Base-by-base conservation (phyloP, 2,888 invertebrate genomes). In the Neoscelio sp. region DNA sequence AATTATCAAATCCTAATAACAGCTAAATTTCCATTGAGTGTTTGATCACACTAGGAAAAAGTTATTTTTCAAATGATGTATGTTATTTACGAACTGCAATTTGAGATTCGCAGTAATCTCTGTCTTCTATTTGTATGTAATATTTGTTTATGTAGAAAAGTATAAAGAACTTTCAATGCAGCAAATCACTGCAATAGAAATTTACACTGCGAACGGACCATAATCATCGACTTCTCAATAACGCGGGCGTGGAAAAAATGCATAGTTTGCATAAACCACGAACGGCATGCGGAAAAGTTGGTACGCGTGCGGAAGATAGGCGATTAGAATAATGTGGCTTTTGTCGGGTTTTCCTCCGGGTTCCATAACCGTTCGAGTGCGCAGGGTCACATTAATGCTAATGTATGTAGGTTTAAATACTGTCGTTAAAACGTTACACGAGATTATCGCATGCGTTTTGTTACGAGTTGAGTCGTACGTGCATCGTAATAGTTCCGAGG, bases 381-480 rank as follows among this genome's bases (percentile, higher is more conserved):
- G 28, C 67, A 54, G 67, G 67, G 60, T 71, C 77, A 42, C 70
- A 67, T 78, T 71, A 78, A 62, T 73, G 70, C 48, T 81, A 80
- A 80, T 80, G 54, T 78, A 82, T 74, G 78, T 80, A 76, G 77
- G 80, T 80, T 83, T 83, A 80, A 82, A 82, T 77, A 71, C 78
- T 62, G 77, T 82, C 80, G 80, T 82, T 83, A 79, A 83, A 83
- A 81, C 68, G 78, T 68, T 74, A 74, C 64, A 38, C 42, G 64
- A 56, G 68, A 78, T 78, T 68, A 78, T 56, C 52, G 60, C 60
- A 71, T 62, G 68, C 44, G 44, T 70, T 64, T 68, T 60, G 65
- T 78, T 71, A 40, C 50, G 38, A 48, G 62, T 62, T 40, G 52
- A 65, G 52, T 56, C 56, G 44, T 60, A 48, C 62, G 38, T 17